Base-by-base conservation (phyloP, 2,113 vertebrate species). In the Ascaphus truei region DNA sequence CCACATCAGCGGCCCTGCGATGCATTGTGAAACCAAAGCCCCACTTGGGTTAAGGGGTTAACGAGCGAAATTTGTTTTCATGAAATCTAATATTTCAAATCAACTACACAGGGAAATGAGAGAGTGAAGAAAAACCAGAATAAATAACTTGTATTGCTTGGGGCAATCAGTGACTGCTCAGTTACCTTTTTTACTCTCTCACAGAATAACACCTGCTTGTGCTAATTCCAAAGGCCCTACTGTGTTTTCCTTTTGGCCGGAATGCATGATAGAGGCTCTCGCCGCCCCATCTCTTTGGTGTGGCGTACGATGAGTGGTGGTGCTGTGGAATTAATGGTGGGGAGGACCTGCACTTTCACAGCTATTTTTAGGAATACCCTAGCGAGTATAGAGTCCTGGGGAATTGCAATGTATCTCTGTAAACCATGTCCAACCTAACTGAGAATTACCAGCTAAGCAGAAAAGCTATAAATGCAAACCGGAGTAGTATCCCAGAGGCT, bases 361-460 rank as follows among this genome's bases (percentile, higher is more conserved):
- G 45, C 67, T 71, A 71, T 71, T 61, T 71, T 71, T 71, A 71
- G 57, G 67, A 50, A 71, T 71, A 25, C 56, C 57, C 67, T 50
- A 52, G 67, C 43, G 67, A 71, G 58, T 59, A 52, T 23, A 37
- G 34, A 39, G 23, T 71, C 67, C 57, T 39, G 8, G 67, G 67
- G 67, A 71, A 71, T 71, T 71, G 67, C 67, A 71, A 71, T 71
- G 60, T 61, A 71, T 71, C 67, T 71, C 34, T 71, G 56, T 61
- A 71, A 61, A 61, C 57, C 56, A 25, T 61, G 43, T 52, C 31
- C 57, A 71, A 61, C 67, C 60, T 51, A 69, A 69, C n/a, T 52
- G 12, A 7, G 41, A 71, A 41, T 51, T 43, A 47, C 67, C 52
- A 45, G 25, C 67, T 51, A 29, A 9, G 67, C 67, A 71, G 47